phyloP scores from a whole-genome alignment of 2,888 invertebrate genomes.

The Neoascia interrupta region DNA sequence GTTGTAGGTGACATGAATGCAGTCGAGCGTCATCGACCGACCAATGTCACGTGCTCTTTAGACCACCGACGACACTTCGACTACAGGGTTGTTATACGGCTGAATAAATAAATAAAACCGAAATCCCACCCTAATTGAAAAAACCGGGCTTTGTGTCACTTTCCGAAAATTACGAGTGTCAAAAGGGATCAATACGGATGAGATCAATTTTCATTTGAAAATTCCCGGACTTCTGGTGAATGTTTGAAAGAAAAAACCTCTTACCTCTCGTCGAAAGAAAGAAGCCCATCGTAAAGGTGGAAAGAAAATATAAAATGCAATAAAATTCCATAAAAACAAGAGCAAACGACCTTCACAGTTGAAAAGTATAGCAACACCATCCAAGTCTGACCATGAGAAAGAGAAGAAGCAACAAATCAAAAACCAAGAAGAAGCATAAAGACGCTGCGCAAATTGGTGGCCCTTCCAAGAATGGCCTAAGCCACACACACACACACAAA shows the following conservation, averaged over 20 bases:
- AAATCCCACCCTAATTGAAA: slow-evolving; percentile 47
- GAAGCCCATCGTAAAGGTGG: slow-evolving; percentile 49
- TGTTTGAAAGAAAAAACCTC: slow-evolving; percentile 15
- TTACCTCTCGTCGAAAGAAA: slow-evolving; percentile 36
- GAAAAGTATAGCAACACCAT: no score
- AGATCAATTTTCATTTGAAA: slow-evolving; percentile 52
- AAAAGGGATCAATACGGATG: slow-evolving; percentile 13
- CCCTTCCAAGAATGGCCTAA: no score
- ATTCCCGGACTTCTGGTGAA: slow-evolving; percentile 29
- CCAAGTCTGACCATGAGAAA: no score
- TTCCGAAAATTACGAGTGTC: slow-evolving; percentile 17
- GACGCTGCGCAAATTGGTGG: no score
- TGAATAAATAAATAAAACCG: slow-evolving; percentile 44
- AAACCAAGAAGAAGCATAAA: no score
- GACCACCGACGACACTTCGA: not conserved
- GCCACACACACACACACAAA: no score
- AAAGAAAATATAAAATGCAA: slow-evolving; percentile 55
- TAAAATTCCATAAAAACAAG: slow-evolving; percentile 72
- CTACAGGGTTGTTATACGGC: slow-evolving; percentile 42
- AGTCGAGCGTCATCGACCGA: slow-evolving; percentile 47
- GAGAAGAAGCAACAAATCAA: no score
- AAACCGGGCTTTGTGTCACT: slow-evolving; percentile 11
- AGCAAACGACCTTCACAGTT: slow-evolving; percentile 78
- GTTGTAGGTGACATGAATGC: slow-evolving; percentile 54
- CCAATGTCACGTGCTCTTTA: slow-evolving; percentile 54